Percentiles rank a stretch among this genome's conserved stretches.
These are phyloP conservation scores for Scomber scombrus DNA, from an alignment of 2,113 vertebrate species.

Conservation along the genomic window DNA sequence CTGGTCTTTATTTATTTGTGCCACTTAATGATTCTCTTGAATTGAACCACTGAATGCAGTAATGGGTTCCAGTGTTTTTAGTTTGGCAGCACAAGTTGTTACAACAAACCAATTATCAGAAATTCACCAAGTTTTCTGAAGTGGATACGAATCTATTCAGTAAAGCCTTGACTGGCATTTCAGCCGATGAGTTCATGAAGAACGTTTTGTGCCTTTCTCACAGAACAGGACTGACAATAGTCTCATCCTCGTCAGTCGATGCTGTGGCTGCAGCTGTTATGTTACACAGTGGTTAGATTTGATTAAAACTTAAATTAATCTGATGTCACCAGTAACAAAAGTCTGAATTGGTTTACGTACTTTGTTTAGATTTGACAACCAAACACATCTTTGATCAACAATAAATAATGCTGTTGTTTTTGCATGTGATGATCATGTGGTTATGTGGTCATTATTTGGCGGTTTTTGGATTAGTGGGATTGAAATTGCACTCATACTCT, in stretches of 20 bases:
- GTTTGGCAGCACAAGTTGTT: background rate
- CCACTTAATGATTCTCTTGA: slow-evolving; percentile 2
- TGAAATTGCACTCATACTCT: slow-evolving; percentile 4
- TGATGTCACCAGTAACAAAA: background rate
- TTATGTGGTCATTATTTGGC: slow-evolving; percentile 6
- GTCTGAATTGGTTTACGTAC: slow-evolving; percentile 13
- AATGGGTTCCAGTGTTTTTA: background rate
- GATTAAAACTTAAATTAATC: too few relatives aligned
- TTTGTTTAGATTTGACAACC: background rate
- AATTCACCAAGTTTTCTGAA: too few relatives aligned
- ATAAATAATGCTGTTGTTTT: slow-evolving; percentile 25
- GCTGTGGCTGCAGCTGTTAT: too few relatives aligned
- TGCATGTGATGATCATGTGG: background rate
- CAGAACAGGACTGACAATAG: too few relatives aligned
- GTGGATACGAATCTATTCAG: too few relatives aligned
- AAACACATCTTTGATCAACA: slow-evolving; percentile 21
- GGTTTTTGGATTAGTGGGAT: background rate
- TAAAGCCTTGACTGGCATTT: too few relatives aligned
- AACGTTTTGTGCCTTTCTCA: background rate
- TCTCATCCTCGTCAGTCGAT: too few relatives aligned
- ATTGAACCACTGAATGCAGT: background rate
- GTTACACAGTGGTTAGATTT: too few relatives aligned
- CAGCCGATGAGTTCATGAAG: too few relatives aligned
- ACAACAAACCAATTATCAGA: background rate
- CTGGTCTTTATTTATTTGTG: slow-evolving; percentile 28